These are phyloP conservation scores for Rhabdornis inornatus DNA, from an alignment of 2,113 vertebrate genomes.

Conservation along the genomic window DNA sequence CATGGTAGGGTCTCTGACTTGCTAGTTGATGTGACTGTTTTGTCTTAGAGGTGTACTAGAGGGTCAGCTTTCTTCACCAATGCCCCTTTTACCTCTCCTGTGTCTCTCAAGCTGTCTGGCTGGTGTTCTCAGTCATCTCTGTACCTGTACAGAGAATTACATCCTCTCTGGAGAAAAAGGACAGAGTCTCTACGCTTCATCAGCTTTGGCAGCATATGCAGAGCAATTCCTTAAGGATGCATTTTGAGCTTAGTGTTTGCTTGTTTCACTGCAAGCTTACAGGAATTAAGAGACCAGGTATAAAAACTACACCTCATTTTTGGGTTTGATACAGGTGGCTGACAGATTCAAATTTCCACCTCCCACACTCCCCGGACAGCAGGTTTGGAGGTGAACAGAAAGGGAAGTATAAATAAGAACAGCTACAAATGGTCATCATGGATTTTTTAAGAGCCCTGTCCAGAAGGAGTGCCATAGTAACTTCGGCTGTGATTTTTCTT, in stretches of 20 bases:
- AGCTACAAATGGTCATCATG: neutral
- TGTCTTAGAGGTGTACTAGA: neutral
- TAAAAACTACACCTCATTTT: neutral
- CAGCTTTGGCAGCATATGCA: neutral
- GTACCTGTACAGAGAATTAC: neutral
- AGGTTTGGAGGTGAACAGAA: neutral
- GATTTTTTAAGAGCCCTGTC: neutral
- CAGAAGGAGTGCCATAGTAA: constrained; percentile 6
- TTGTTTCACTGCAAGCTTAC: neutral
- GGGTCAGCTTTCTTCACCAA: neutral
- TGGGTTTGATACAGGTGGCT: neutral
- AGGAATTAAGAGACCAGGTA: neutral
- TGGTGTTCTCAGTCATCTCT: neutral
- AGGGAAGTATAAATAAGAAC: neutral
- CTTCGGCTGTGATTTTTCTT: constrained; percentile 37
- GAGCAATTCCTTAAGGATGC: neutral
- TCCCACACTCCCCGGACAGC: neutral
- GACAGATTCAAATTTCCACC: neutral
- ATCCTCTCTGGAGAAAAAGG: neutral
- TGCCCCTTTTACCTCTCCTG: neutral
- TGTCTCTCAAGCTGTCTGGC: neutral
- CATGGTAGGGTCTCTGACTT: neutral
- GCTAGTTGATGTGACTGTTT: too few relatives aligned
- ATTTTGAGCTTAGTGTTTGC: neutral
- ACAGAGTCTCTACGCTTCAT: neutral